Base-by-base conservation (phyloP, 2,797 vertebrate species). In the Labeo calbasu region DNA sequence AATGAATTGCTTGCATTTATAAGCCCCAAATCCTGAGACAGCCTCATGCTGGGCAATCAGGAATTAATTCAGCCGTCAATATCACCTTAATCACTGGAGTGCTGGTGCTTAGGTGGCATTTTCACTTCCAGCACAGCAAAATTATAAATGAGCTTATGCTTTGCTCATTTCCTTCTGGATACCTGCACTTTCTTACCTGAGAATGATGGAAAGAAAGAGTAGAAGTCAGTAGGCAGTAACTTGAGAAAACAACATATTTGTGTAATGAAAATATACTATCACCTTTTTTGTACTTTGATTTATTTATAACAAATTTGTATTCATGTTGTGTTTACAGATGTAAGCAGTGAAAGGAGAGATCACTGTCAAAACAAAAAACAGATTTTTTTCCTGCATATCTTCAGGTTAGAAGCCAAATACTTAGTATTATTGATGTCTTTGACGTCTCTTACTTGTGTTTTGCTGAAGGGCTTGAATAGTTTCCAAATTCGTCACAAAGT, bases 21-120 rank as follows among this genome's bases (percentile, higher is more conserved):
- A 84, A 86, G 63, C 86, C 78, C 43, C 61, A 72, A 83, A 82
- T 87, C 87, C 77, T 50, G 40, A 88, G 89, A 82, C 87, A 85
- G 79, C 83, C 66, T 73, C 84, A 4, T 84, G 76, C 85, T 78
- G 88, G 85, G 89, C 91, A 92, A 93, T 92, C 91, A 90, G 84
- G 83, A 89, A 92, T 92, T 86, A 92, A 93, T 92, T 91, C 85
- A 88, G 51, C 77, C 88, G 88, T 92, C 91, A 91, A 92, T 94
- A 92, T 88, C 88, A 85, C 86, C 88, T 92, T 92, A 92, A 93
- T 94, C 90, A 91, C 88, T 87, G 69, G 23, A 36, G 77, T 79
- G 88, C 23, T 77, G 81, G 76, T 61, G 83, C 84, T 87, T 43
- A 84, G 87, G 85, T 88, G 28, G 21, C 85, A 83, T 90, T 90